Base-by-base conservation (phyloP, 2,113 vertebrate genomes). In the Heliornis fulica region DNA sequence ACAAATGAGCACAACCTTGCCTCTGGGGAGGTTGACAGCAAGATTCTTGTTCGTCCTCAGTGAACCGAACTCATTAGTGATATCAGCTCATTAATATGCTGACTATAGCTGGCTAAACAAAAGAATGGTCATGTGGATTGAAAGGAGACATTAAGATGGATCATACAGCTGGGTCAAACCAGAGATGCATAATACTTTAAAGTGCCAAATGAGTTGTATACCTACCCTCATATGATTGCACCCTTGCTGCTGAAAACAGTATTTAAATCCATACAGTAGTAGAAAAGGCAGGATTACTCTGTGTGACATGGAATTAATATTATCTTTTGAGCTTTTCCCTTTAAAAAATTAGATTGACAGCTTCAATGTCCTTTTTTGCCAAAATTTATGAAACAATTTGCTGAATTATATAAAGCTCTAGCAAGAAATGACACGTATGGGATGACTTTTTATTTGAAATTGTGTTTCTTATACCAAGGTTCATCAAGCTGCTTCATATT, bases 401-500 rank as follows among this genome's bases (percentile, higher is more conserved):
- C 75, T 95, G 97, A 97, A 97, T 96, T 96, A 95, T 85, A 96
- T 84, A 97, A 97, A 97, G 69, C 57, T 74, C 59, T 70, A 90
- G 68, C 38, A 97, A 97, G 76, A 91, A 98, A 94, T 90, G 79
- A 94, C 94, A 97, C 97, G 96, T 97, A 96, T 79, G 96, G 95
- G 94, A 96, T 92, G 89, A 29, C 82, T 97, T 96, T 97, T 93
- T 97, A 96, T 98, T 98, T 97, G 71, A 97, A 97, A 96, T 91
- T 97, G 90, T 97, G 91, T 97, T 98, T 97, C 95, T 95, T 96
- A 94, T 90, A 97, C 65, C 68, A 94, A 94, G 87, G 97, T 97
- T 98, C 97, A 98, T 98, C 97, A 98, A 97, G 93, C 96, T 98
- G 96, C 96, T 98, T 97, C 94, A 95, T 97, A 97, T 98, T 98